Conservation (phyloP, 2,113 vertebrate genomes). For the Elephantulus edwardii region DNA sequence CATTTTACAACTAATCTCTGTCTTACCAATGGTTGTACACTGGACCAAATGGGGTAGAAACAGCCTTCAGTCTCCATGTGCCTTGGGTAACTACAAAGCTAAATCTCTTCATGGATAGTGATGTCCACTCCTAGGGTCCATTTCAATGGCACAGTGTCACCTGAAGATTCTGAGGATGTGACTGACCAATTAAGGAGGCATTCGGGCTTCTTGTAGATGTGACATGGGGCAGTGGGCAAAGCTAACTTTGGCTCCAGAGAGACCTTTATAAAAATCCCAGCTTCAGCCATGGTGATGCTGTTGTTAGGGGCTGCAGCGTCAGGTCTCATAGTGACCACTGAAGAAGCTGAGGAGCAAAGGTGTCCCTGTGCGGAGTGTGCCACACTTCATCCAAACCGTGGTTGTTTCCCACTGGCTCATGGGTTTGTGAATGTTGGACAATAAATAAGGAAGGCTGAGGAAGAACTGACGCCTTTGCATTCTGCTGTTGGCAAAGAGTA, state of each 20-base stretch:
- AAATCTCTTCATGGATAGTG: accelerated
- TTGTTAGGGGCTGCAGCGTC: neutral
- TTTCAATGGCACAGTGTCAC: neutral
- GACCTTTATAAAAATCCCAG: neutral
- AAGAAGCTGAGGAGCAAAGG: too few species aligned
- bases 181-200: accelerated
- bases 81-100: neutral
- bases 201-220: accelerated
- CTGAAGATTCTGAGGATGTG: accelerated
- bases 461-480: too few species aligned
- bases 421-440: too few species aligned
- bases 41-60: neutral
- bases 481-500: too few species aligned
- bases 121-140: too few species aligned
- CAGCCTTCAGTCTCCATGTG: accelerated
- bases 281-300: neutral
- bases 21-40: neutral
- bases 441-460: too few species aligned
- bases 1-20: neutral
- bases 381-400: too few species aligned
- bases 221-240: neutral
- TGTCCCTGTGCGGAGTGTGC: too few species aligned
- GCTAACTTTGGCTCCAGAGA: neutral
- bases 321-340: too few species aligned
- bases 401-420: too few species aligned